Evolutionary conservation across 1,140 invertebrate species (phyloP).

Genomic region (Listronotus oregonensis): DNA sequence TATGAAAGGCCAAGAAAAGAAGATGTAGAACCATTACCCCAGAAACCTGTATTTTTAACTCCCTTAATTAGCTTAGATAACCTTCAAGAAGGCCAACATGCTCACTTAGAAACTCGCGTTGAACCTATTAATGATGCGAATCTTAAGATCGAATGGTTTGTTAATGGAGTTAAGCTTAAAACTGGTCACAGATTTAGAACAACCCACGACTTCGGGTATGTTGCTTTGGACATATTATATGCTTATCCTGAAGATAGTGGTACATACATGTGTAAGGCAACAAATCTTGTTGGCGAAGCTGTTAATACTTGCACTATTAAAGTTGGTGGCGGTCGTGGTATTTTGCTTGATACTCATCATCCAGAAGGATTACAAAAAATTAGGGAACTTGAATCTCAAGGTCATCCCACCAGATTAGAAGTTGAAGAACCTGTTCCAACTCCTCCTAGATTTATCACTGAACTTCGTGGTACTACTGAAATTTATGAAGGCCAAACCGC

Average conservation of each 20-base stretch:
- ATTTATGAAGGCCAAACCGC: constrained; percentile 85
- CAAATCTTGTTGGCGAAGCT: constrained; percentile 88
- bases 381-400: constrained; percentile 83
- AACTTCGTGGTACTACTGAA: constrained; percentile 81
- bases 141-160: constrained; percentile 94
- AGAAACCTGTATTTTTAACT: constrained; percentile 86
- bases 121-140: constrained; percentile 95
- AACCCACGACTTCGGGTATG: constrained; percentile 95
- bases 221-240: constrained; percentile 92
- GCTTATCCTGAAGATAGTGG: constrained; percentile 92
- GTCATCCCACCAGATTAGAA: constrained; percentile 75
- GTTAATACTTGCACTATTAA: constrained; percentile 89
- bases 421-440: constrained; percentile 78
- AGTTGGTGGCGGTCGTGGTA: constrained; percentile 77
- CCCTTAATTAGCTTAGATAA: constrained; percentile 84
- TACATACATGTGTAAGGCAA: constrained; percentile 93
- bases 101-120: constrained; percentile 93
- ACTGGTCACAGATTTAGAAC: constrained; percentile 88
- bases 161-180: constrained; percentile 79
- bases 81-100: constrained; percentile 87
- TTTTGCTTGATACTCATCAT: constrained; percentile 90
- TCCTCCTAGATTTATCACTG: constrained; percentile 81
- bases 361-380: constrained; percentile 92
- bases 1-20: constrained; percentile 75
- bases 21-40: constrained; percentile 76